Base-by-base conservation (phyloP, 2,888 invertebrate species). In the Branchipolynoe longqiensis region DNA sequence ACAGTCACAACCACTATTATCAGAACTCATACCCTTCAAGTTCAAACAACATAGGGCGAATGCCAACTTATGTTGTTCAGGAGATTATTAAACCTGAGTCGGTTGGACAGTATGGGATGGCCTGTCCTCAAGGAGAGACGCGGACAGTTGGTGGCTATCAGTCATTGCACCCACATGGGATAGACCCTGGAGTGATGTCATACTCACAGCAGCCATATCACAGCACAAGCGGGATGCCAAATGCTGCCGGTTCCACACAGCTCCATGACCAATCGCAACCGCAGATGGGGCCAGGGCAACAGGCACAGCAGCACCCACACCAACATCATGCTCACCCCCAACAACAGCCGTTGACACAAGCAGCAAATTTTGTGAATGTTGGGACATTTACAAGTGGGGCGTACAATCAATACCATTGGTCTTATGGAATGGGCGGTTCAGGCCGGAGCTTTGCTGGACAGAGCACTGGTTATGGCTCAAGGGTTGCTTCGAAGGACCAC, bases 11-110 rank as follows among this genome's bases (percentile, higher is more conserved):
- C 28, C 78, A 48, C 25, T 78, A 28, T 48, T 48, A 54, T 33
- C 48, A 41, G 25, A 78, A 54, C 78, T 40, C 38, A 0, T 73
- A 73, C 41, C 36, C 18, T 38, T 3, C 73, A 2, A 36, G 38
- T 38, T 48, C 41, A 6, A 48, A 25, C 41, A 41, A 3, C 40
- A 38, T 64, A 33, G 64, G 48, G 2, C 22, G 78, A 4, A 78
- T 78, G 78, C 78, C 78, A n/a, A 48, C 78, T 25, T 78, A 78
- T 28, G 78, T 78, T 28, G 78, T 78, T 8, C 78, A 48, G 54
- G 78, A 78, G 54, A 78, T 78, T 25, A 78, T 78, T 48, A 78
- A 78, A 48, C 48, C 78, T 8, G 78, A 78, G 54, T n/a, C 41
- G 1, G 78, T 48, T 25, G 41, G 78, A 0, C 78, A 78, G 48